phyloP scores from a whole-genome alignment of 1,140 invertebrate species.

The Chrysomallon squamiferum region DNA sequence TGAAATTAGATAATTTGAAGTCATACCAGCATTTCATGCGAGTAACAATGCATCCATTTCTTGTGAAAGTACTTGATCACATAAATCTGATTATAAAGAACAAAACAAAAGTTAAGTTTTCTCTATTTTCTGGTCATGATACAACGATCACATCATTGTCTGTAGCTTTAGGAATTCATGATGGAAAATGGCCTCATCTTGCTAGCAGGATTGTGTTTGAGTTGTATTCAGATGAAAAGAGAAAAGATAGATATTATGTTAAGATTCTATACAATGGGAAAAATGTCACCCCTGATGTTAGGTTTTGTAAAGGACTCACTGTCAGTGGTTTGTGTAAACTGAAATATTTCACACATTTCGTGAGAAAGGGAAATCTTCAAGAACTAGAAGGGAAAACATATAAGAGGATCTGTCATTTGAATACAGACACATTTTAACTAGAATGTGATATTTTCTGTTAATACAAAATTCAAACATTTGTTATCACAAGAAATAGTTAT shows the following conservation, averaged over 20 bases:
- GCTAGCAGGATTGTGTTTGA: constrained; percentile 87
- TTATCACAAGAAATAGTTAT: too few species aligned
- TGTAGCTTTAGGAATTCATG: constrained; percentile 76
- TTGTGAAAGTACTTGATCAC: constrained; percentile 67
- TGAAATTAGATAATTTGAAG: constrained; percentile 26
- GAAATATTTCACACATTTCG: constrained; percentile 53
- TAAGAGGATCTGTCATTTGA: background rate
- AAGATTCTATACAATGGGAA: constrained; percentile 84
- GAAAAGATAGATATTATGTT: constrained; percentile 74
- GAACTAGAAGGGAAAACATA: background rate
- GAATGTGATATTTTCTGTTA: too few species aligned
- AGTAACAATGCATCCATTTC: constrained; percentile 59
- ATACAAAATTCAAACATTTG: too few species aligned
- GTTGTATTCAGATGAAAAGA: constrained; percentile 57
- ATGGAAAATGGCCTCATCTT: constrained; percentile 73
- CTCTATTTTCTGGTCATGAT: constrained; percentile 91
- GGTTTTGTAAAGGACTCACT: constrained; percentile 71
- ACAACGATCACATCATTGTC: constrained; percentile 84
- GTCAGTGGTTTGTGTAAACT: constrained; percentile 50
- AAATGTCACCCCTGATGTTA: constrained; percentile 81
- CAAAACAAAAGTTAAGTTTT: constrained; percentile 79
- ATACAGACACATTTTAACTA: too few species aligned
- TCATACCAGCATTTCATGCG: constrained; percentile 31
- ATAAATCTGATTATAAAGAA: constrained; percentile 77
- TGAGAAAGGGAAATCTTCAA: constrained; percentile 31